Evolutionary conservation across 37 sponge, comb jelly and placozoan species (phyloP).

Genomic region (Aplysina aerophoba): DNA sequence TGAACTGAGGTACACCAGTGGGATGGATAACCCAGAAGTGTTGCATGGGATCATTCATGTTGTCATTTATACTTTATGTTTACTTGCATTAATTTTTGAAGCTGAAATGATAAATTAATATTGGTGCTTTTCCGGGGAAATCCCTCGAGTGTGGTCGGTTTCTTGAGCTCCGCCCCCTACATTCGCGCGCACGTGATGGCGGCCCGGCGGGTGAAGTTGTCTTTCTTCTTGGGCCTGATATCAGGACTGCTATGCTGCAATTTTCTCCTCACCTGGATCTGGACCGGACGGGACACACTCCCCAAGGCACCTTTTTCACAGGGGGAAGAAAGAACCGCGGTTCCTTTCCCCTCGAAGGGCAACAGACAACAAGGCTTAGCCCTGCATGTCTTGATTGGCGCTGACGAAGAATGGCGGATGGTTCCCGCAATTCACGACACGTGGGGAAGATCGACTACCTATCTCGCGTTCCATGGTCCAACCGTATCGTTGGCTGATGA

Average conservation of each 20-base stretch:
- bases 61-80: no score
- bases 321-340: no score
- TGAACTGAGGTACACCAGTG: background rate
- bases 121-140: no score
- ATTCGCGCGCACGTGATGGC: no score
- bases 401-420: background rate
- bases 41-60: no score
- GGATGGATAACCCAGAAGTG: background rate
- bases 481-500: background rate
- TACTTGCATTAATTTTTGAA: no score
- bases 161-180: no score
- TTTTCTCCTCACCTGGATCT: background rate
- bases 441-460: background rate
- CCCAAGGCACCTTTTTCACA: no score
- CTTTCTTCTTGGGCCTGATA: constrained; percentile 5
- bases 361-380: background rate
- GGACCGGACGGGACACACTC: background rate
- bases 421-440: background rate
- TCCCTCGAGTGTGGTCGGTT: no score
- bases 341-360: no score
- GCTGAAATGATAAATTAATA: no score
- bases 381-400: background rate
- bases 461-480: background rate
- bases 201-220: background rate
- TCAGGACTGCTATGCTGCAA: background rate